A percentile compares a stretch with the other conserved stretches of the same genome.
Conservation (phyloP, 1,140 invertebrate species). For the Bombus breviceps region DNA sequence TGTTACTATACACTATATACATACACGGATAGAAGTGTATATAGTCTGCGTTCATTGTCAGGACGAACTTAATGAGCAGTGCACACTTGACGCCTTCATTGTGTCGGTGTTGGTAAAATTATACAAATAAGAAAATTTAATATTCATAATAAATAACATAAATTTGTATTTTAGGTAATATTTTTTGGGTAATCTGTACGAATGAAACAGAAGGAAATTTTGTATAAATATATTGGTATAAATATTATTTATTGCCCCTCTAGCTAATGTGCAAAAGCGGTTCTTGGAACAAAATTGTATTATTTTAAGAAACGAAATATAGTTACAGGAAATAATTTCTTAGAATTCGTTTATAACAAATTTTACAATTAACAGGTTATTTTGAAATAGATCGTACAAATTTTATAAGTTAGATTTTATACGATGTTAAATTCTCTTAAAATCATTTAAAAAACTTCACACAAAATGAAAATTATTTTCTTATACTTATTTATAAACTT, state of each 20-base stretch:
- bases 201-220: not conserved
- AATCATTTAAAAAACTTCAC: no score
- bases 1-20: not conserved
- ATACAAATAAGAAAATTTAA: not conserved
- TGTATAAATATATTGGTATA: no score
- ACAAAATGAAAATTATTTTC: no score
- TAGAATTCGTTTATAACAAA: not conserved
- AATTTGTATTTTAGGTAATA: not conserved
- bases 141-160: not conserved
- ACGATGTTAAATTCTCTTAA: not conserved
- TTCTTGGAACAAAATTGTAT: conserved; percentile 9
- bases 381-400: not conserved
- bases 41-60: conserved; percentile 34
- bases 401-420: not conserved
- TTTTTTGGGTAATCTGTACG: not conserved
- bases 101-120: not conserved
- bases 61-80: not conserved
- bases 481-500: not conserved
- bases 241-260: no score
- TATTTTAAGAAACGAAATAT: conserved; percentile 15
- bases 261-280: no score
- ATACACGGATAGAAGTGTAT: not conserved
- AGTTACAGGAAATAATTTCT: not conserved
- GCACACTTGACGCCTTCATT: not conserved
- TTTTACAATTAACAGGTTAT: not conserved